Percentiles rank a stretch among this genome's conserved stretches.
Evolutionary conservation across 2,888 invertebrate species (phyloP).

Genomic region (Blera fallax): DNA sequence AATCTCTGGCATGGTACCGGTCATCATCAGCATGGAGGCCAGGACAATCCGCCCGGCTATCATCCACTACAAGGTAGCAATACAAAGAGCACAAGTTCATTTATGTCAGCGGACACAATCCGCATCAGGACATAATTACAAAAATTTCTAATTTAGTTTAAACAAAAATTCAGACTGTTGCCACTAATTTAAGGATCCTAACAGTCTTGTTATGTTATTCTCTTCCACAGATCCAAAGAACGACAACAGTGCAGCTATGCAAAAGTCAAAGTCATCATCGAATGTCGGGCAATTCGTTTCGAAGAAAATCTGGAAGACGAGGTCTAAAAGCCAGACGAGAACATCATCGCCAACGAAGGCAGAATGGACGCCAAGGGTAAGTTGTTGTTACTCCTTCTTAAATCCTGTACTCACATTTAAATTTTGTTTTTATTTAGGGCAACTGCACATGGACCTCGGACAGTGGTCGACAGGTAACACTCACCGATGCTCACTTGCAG

Average conservation of each 20-base stretch:
- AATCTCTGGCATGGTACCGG: slow-evolving; percentile 84
- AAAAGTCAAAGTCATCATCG: slow-evolving; percentile 94
- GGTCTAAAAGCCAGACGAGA: slow-evolving; percentile 91
- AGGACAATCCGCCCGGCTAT: slow-evolving; percentile 76
- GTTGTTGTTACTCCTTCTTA: no score
- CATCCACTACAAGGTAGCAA: slow-evolving; percentile 35
- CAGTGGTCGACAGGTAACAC: slow-evolving; percentile 84
- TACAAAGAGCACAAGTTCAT: slow-evolving; percentile 48
- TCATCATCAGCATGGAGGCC: slow-evolving; percentile 81
- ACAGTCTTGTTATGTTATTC: slow-evolving; percentile 8
- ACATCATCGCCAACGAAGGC: slow-evolving; percentile 77
- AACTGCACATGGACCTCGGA: slow-evolving; percentile 90
- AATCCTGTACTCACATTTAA: no score
- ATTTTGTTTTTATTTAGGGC: slow-evolving; percentile 83
- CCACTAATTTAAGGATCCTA: background rate
- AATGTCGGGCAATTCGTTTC: slow-evolving; percentile 93
- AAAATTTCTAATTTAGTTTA: slow-evolving; percentile 41
- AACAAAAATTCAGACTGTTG: background rate
- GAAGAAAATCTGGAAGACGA: slow-evolving; percentile 92
- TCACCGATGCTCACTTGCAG: slow-evolving; percentile 86
- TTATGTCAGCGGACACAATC: slow-evolving; percentile 44
- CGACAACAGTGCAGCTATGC: slow-evolving; percentile 85
- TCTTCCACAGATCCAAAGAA: slow-evolving; percentile 82
- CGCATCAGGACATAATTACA: slow-evolving; percentile 59
- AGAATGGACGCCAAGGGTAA: slow-evolving; percentile 94